Base-by-base conservation (phyloP, 2,113 vertebrate species). In the Otolemur garnettii region DNA sequence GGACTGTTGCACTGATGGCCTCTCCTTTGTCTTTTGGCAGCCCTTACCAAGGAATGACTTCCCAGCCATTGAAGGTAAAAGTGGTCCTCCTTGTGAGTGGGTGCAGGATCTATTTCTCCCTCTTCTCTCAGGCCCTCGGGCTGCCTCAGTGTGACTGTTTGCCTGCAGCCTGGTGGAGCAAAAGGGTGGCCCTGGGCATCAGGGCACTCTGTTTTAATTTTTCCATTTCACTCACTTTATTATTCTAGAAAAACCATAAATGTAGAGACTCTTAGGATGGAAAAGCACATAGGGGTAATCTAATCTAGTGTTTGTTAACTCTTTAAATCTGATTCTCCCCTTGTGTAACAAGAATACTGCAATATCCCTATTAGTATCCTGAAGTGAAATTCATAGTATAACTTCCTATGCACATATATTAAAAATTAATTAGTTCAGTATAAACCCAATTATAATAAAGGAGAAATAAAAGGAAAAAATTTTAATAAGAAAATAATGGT, bases 21-120 rank as follows among this genome's bases (percentile, higher is more conserved):
- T 97, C 0, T 2, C 71, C 28, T 94, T 93, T 90, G 84, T 96
- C 79, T 97, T 78, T 97, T 96, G 96, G 77, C 98, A 99, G 99
- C 98, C 98, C 96, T 98, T 98, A 57, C 96, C 97, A 64, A 97
- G 98, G 83, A 99, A 94, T 94, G 98, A 98, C 87, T 98, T 99
- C 95, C 99, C 98, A 30, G 98, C 98, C 91, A 99, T 99, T 98
- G 99, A 99, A 97, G 99, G 99, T 99, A 99, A 91, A 98, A 87
- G 62, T 30, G 35, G 69, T 17, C 82, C 28, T 82, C 81, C 30
- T 60, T 30, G n/a, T 5, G 28, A 9, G 14, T 15, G 79, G 62
- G 15, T 0, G 14, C 2, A 69, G 87, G 79, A 10, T 4, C 10
- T 30, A 28, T 17, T 21, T 3, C 50, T 78, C 15, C 24, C 38